phyloP scores from a whole-genome alignment of 2,113 vertebrate species.

The Paraplagusia blochii region DNA sequence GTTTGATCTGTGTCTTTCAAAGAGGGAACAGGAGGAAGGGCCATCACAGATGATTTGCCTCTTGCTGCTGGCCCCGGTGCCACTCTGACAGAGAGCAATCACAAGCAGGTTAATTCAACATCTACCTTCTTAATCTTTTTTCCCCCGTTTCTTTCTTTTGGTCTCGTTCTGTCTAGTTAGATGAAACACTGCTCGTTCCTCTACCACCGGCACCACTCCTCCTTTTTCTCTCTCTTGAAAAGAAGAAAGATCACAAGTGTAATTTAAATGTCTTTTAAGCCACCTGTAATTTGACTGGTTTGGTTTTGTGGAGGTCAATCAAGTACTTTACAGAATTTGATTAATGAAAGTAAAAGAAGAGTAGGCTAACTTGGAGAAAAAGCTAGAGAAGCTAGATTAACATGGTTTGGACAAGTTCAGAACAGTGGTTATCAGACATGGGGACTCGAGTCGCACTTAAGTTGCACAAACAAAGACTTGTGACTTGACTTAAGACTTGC shows the following conservation, averaged over 20 bases:
- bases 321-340: constrained; percentile 17
- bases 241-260: constrained; percentile 42
- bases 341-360: too few species aligned
- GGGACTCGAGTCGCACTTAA: too few species aligned
- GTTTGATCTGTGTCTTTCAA: constrained; percentile 84
- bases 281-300: constrained; percentile 36
- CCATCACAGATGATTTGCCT: constrained; percentile 80
- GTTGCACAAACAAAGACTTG: too few species aligned
- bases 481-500: too few species aligned
- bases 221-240: constrained; percentile 38
- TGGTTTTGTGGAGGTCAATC: constrained; percentile 16
- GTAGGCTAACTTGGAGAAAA: too few species aligned
- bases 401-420: too few species aligned
- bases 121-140: constrained; percentile 75
- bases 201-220: constrained; percentile 29
- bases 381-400: too few species aligned
- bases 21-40: constrained; percentile 72
- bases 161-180: constrained; percentile 72
- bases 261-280: constrained; percentile 46
- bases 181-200: constrained; percentile 62
- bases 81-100: constrained; percentile 76
- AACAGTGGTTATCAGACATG: too few species aligned
- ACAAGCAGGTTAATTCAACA: constrained; percentile 78
- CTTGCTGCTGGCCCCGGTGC: constrained; percentile 71
- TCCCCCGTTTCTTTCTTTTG: constrained; percentile 67